Conservation (phyloP, 1,140 invertebrate species). For the Platyura marginata region DNA sequence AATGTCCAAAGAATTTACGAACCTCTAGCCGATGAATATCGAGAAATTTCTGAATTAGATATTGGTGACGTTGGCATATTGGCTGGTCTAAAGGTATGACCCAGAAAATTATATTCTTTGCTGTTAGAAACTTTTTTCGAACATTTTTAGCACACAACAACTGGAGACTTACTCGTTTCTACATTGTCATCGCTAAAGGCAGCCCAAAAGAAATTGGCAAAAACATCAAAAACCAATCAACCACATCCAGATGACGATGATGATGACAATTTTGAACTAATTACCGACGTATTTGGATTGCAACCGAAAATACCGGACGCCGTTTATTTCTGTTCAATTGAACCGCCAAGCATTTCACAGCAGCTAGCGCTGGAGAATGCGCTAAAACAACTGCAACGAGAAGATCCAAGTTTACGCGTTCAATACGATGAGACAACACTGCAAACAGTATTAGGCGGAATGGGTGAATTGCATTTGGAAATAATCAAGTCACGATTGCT, state of each 20-base stretch:
- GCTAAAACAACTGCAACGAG: slow-evolving; percentile 63
- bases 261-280: slow-evolving; percentile 9
- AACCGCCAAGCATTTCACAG: slow-evolving; percentile 63
- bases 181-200: slow-evolving; percentile 30
- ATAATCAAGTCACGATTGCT: slow-evolving; percentile 76
- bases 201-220: slow-evolving; percentile 33
- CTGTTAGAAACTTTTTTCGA: neutral
- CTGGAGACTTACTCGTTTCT: slow-evolving; percentile 71
- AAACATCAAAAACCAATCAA: slow-evolving; percentile 11
- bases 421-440: slow-evolving; percentile 54
- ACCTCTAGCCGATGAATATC: slow-evolving; percentile 72
- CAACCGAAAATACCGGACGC: slow-evolving; percentile 68
- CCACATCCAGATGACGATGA: slow-evolving; percentile 5
- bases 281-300: slow-evolving; percentile 26
- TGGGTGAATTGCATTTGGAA: slow-evolving; percentile 96
- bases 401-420: slow-evolving; percentile 87
- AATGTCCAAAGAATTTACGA: slow-evolving; percentile 57
- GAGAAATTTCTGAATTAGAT: slow-evolving; percentile 43
- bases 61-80: slow-evolving; percentile 83
- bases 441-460: slow-evolving; percentile 75
- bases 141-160: slow-evolving; percentile 37
- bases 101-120: neutral
- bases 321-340: slow-evolving; percentile 94
- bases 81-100: slow-evolving; percentile 55
- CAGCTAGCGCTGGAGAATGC: slow-evolving; percentile 68